These are phyloP conservation scores for Corythucha ciliata DNA, from an alignment of 2,888 invertebrate species.

Conservation along the genomic window DNA sequence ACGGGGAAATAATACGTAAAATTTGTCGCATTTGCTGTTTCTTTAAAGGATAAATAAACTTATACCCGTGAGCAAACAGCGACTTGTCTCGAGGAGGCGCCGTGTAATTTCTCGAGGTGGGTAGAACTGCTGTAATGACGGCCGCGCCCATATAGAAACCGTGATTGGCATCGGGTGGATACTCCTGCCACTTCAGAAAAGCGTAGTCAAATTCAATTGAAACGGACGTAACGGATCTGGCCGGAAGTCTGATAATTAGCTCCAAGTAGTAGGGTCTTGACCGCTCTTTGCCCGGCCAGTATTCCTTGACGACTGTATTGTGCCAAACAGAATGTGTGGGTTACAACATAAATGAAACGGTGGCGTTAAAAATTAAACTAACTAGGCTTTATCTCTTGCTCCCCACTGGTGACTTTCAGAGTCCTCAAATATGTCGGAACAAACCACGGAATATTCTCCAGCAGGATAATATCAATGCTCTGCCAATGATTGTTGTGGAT, in stretches of 20 bases:
- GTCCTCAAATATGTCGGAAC: constrained; percentile 84
- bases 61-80: constrained; percentile 30
- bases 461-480: constrained; percentile 63
- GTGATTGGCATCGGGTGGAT: constrained; percentile 99
- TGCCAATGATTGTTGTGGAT: constrained; percentile 72
- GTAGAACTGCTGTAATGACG: constrained; percentile 66
- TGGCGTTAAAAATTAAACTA: constrained; percentile 8
- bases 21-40: too few relatives aligned
- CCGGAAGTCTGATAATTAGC: constrained; percentile 65
- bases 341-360: not conserved
- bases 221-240: constrained; percentile 68
- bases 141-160: constrained; percentile 93
- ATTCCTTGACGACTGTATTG: constrained; percentile 42
- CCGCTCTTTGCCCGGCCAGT: constrained; percentile 72
- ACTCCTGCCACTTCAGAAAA: constrained; percentile 97
- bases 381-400: constrained; percentile 48
- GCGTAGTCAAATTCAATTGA: constrained; percentile 87
- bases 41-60: too few relatives aligned
- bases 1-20: too few relatives aligned
- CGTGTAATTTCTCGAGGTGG: constrained; percentile 69
- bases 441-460: constrained; percentile 89
- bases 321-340: not conserved
- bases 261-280: constrained; percentile 81
- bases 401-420: constrained; percentile 54
- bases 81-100: constrained; percentile 59